A percentile compares a stretch with the other conserved stretches of the same genome.
Evolutionary conservation across 53 echinoderm and acorn worm genomes (phyloP).

Genomic region (Luidia sarsii): DNA sequence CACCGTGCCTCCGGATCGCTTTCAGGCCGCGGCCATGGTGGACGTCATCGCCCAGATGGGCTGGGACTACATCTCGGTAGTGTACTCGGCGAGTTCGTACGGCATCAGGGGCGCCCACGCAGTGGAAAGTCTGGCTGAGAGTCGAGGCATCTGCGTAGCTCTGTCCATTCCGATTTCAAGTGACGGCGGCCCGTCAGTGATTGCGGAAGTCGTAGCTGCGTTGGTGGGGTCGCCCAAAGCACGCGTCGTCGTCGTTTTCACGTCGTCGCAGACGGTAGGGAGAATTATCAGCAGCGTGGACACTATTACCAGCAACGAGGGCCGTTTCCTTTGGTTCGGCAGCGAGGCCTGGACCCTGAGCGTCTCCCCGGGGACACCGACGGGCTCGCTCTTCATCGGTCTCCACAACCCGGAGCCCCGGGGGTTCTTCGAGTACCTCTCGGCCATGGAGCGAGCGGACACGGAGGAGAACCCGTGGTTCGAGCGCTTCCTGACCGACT

Average conservation of each 20-base stretch:
- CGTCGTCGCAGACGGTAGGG: not conserved
- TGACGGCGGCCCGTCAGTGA: not conserved
- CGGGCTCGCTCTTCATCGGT: not conserved
- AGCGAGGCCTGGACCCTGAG: not conserved
- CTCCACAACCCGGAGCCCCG: conserved; percentile 7
- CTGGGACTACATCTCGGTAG: conserved; percentile 40
- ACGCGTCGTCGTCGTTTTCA: conserved; percentile 28
- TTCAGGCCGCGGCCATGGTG: conserved; percentile 43
- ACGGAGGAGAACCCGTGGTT: not conserved
- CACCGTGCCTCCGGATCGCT: conserved; percentile 51
- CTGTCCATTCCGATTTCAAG: conserved; percentile 6
- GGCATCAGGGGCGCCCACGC: conserved; percentile 43
- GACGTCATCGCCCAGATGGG: conserved; percentile 39
- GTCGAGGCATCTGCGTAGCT: conserved; percentile 39
- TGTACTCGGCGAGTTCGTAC: conserved; percentile 36
- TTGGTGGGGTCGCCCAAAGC: not conserved
- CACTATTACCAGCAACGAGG: not conserved
- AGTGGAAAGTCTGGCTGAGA: conserved; percentile 13
- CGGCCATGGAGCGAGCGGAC: not conserved
- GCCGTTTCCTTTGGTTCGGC: conserved; percentile 1
- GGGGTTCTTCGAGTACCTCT: conserved; percentile 2
- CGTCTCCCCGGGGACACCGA: not conserved
- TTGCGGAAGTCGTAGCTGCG: not conserved
- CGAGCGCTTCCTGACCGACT: not conserved
- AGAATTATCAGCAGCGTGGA: not conserved